Evolutionary conservation across 1,140 invertebrate genomes (phyloP).

Genomic region (Berghia stephanieae): DNA sequence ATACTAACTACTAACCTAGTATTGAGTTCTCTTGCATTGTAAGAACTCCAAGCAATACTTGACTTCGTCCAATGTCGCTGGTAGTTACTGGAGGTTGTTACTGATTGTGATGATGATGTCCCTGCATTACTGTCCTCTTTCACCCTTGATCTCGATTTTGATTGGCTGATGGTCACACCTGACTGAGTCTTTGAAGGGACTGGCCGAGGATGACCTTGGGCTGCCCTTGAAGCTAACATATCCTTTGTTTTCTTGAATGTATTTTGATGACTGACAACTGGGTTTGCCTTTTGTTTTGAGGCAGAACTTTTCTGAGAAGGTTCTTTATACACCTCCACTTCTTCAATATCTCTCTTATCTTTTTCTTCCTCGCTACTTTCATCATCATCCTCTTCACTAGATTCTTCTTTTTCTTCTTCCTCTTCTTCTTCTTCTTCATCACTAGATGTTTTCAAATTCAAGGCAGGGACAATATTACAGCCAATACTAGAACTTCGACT

Average conservation of each 20-base stretch:
- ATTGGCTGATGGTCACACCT: too few species aligned
- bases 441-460: conserved; percentile 45
- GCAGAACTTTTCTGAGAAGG: too few species aligned
- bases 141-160: too few species aligned
- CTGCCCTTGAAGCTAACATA: too few species aligned
- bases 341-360: not conserved
- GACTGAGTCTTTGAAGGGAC: too few species aligned
- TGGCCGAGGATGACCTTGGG: too few species aligned
- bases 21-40: conserved; percentile 43
- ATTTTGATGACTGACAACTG: too few species aligned
- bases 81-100: conserved; percentile 19
- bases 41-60: conserved; percentile 53
- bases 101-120: not conserved
- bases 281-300: too few species aligned
- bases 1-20: conserved; percentile 37
- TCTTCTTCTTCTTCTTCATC: conserved; percentile 40
- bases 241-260: too few species aligned
- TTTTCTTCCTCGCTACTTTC: not conserved
- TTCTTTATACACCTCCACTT: not conserved
- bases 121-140: too few species aligned
- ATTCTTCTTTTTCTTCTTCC: not conserved
- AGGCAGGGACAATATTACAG: conserved; percentile 37
- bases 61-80: conserved; percentile 52
- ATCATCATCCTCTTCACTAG: not conserved
- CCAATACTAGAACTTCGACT: conserved; percentile 27